Conservation (phyloP, 2,888 invertebrate genomes). For the Campaea margaritaria region DNA sequence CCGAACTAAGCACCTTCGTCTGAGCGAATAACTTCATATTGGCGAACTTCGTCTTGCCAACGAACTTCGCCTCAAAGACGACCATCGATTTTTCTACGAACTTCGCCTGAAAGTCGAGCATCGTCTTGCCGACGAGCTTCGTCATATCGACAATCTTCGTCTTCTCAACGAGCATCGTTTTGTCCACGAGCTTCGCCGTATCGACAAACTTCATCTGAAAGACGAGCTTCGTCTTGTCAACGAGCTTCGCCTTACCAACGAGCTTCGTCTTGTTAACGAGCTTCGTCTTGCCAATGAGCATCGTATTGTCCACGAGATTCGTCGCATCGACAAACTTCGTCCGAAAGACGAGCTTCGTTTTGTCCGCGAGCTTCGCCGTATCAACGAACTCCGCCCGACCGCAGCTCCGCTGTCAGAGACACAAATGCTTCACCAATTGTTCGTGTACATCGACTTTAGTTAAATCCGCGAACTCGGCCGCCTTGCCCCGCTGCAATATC, state of each 20-base stretch:
- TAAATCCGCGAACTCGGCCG: slow-evolving; percentile 71
- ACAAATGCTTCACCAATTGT: slow-evolving; percentile 68
- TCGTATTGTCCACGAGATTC: no score
- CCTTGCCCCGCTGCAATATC: slow-evolving; percentile 72
- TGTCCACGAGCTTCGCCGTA: neutral
- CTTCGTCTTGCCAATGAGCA: neutral
- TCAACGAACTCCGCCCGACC: slow-evolving; percentile 4
- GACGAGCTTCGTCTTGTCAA: neutral
- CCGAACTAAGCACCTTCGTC: neutral
- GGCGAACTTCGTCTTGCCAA: neutral
- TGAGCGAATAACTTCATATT: neutral
- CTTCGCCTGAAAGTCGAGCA: neutral
- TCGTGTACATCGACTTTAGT: slow-evolving; percentile 69
- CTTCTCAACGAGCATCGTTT: neutral
- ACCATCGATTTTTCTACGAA: neutral
- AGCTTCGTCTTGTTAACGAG: neutral
- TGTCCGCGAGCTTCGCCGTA: neutral
- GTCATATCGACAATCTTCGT: neutral
- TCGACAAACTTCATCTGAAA: slow-evolving; percentile 2
- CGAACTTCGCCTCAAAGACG: neutral
- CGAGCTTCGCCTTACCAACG: neutral
- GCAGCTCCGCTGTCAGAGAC: slow-evolving; percentile 55
- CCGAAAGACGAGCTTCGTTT: neutral
- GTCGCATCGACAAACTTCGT: neutral
- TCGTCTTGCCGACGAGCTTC: no score